Base-by-base conservation (phyloP, 2,888 invertebrate species). In the Masnerella sp. region DNA sequence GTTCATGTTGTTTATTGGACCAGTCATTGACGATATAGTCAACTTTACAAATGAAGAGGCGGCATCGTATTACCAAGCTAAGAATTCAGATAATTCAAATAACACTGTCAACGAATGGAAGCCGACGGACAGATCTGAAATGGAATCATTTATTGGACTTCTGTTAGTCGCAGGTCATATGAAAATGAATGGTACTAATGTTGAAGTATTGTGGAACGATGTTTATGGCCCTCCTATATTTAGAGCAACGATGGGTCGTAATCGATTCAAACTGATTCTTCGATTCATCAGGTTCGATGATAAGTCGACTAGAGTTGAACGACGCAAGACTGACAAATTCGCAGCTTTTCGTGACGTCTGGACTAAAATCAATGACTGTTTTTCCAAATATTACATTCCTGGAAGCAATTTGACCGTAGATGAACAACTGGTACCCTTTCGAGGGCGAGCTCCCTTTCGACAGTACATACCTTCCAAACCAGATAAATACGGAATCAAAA, bases 401-500 rank as follows among this genome's bases (percentile, higher is more conserved):
- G 74, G 77, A 18, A 81, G 64, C 56, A 74, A 78, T 74, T 47
- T 83, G 22, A 83, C 22, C 74, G 82, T 38, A 1, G 82, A 83
- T 52, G 81, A 83, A 52, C 81, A 83, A 65, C 75, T 82, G 18
- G 82, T 67, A 77, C 78, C 81, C 15, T 83, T 64, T 52, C 76
- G 81, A n/a, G 78, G 80, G n/a, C 72, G 76, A 20, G 80, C 79
- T 17, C 54, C 54, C 52, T 82, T 82, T 49, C 80, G 78, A 0
- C 77, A 82, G 69, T 78, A 79, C 49, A 77, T 80, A 9, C 77
- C 79, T 14, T 79, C 78, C 5, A 79, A 81, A 54, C 79, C 77
- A 7, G 49, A 78, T 77, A 7, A 80, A 80, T 30, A 9, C n/a
- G 38, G 30, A 30, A 30, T 30, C 5, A 4, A 30, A 75, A n/a